Conservation (phyloP, 2,113 vertebrate species). For the Takifugu bimaculatus region DNA sequence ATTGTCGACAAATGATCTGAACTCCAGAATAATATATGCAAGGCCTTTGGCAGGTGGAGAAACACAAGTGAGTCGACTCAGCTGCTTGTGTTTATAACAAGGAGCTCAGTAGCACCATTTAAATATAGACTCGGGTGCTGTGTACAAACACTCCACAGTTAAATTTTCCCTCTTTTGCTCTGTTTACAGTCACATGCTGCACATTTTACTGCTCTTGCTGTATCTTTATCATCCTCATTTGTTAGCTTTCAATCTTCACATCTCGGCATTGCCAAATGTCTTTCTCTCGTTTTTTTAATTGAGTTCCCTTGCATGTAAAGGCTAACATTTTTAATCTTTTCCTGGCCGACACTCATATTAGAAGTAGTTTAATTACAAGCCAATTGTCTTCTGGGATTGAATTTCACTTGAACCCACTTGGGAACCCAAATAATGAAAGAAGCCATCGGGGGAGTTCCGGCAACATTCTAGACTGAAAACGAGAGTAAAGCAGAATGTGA, state of each 20-base stretch:
- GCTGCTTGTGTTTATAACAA: conserved; percentile 54
- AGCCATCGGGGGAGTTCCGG: conserved; percentile 23
- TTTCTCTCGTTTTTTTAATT: conserved; percentile 37
- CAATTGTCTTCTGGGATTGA: conserved; percentile 63
- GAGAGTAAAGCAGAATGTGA: conserved; percentile 13
- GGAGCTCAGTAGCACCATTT: conserved; percentile 56
- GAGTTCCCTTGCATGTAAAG: conserved; percentile 52
- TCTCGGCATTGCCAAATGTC: conserved; percentile 18
- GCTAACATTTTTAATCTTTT: conserved; percentile 53
- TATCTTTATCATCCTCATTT: conserved; percentile 23
- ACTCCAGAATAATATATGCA: conserved; percentile 82
- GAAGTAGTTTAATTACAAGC: conserved; percentile 59
- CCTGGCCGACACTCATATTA: conserved; percentile 58
- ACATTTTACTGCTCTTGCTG: conserved; percentile 20
- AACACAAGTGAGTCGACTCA: conserved; percentile 45
- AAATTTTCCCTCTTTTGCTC: conserved; percentile 18
- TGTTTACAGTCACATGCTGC: conserved; percentile 26
- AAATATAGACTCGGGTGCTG: conserved; percentile 52
- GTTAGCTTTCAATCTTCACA: background rate
- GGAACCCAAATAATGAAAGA: conserved; percentile 25
- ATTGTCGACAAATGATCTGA: conserved; percentile 74
- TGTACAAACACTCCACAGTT: conserved; percentile 36
- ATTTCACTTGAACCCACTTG: conserved; percentile 46
- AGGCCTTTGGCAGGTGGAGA: conserved; percentile 43
- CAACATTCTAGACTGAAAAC: conserved; percentile 25